Conservation (phyloP, 2,888 invertebrate species). For the Bombylius major region DNA sequence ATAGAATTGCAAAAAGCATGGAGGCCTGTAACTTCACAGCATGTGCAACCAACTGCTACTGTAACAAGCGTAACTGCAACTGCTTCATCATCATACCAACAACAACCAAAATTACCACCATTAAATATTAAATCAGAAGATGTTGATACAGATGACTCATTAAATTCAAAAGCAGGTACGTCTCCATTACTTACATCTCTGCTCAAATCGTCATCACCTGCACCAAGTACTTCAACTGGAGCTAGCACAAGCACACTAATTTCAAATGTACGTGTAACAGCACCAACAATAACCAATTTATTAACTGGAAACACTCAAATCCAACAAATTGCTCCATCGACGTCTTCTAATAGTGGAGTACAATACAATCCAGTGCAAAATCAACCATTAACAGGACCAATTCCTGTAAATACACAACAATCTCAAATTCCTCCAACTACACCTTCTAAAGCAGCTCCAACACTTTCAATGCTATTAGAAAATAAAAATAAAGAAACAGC, state of each 20-base stretch:
- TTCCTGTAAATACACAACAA: conserved; percentile 3
- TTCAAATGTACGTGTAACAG: conserved; percentile 13
- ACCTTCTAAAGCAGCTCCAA: conserved; percentile 58
- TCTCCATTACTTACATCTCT: conserved; percentile 72
- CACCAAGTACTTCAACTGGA: conserved; percentile 27
- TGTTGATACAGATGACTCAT: conserved; percentile 23
- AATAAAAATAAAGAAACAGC: conserved; percentile 29
- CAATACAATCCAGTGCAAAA: conserved; percentile 22
- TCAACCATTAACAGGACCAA: conserved; percentile 31
- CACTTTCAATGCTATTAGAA: conserved; percentile 59
- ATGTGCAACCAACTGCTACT: conserved; percentile 4
- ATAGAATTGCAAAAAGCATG: conserved; percentile 48
- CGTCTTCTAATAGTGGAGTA: conserved; percentile 15
- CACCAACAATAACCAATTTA: conserved; percentile 36
- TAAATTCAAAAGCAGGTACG: conserved; percentile 38
- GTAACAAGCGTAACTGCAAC: not conserved
- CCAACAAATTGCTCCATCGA: conserved; percentile 20
- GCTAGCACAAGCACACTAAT: conserved; percentile 1
- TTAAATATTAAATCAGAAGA: conserved; percentile 15
- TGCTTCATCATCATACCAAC: not conserved
- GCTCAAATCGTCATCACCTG: conserved; percentile 55
- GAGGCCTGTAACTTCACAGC: conserved; percentile 18
- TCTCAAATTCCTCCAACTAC: conserved; percentile 35
- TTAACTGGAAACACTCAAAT: conserved; percentile 27
- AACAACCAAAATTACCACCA: not conserved